Conservation (phyloP, 2,113 vertebrate genomes). For the Pogonocichla stellata region DNA sequence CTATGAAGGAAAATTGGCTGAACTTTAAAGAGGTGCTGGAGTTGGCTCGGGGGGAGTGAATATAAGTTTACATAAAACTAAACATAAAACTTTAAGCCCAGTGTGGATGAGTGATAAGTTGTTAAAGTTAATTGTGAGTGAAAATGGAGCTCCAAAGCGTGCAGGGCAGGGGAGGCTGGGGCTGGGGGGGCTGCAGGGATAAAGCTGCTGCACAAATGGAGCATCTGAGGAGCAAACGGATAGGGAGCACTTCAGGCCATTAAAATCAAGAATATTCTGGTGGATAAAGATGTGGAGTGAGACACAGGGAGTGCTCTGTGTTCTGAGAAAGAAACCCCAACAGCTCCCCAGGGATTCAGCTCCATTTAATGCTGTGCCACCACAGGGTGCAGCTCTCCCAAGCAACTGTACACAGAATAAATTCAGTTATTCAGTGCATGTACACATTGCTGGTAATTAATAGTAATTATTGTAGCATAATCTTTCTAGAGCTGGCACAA, state of each 20-base stretch:
- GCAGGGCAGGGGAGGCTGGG: not conserved
- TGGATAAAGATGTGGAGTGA: not conserved
- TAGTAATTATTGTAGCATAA: not conserved
- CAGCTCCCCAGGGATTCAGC: not conserved
- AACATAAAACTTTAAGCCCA: conserved; percentile 51
- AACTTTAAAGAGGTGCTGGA: conserved; percentile 59
- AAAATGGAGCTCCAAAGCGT: not conserved
- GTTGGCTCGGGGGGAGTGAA: not conserved
- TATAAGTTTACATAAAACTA: conserved; percentile 43
- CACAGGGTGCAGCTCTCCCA: not conserved
- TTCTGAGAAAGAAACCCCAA: not conserved
- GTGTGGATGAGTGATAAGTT: conserved; percentile 58
- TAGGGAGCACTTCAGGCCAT: not conserved
- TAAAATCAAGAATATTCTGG: not conserved
- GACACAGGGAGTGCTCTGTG: not conserved
- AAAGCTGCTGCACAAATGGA: not conserved
- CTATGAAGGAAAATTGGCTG: conserved; percentile 51
- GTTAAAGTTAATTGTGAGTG: conserved; percentile 60
- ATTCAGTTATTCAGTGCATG: not conserved
- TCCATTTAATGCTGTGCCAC: not conserved
- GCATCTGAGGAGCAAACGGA: not conserved
- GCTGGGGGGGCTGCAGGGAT: not conserved
- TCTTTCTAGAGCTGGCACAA: not conserved
- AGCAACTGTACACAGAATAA: not conserved
- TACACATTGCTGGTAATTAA: not conserved